Percentiles rank a stretch among this genome's conserved stretches.
phyloP scores from a whole-genome alignment of 1,140 invertebrate species.

The Drosophila tsacasi region DNA sequence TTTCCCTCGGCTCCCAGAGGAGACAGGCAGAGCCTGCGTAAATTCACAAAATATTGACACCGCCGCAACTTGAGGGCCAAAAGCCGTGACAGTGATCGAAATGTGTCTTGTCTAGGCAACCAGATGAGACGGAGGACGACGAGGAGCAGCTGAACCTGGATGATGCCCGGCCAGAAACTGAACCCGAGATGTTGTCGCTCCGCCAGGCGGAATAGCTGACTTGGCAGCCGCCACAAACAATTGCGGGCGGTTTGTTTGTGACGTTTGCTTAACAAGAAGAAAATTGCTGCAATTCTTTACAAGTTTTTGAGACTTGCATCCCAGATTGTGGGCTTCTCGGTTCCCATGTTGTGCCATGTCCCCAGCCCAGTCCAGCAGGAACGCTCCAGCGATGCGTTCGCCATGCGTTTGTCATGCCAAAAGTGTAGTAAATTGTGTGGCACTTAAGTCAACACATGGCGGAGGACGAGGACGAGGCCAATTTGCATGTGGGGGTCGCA shows the following conservation, averaged over 20 bases:
- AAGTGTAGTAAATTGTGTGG: slow-evolving; percentile 84
- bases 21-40: slow-evolving; percentile 64
- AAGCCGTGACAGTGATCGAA: slow-evolving; percentile 82
- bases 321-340: slow-evolving; percentile 33
- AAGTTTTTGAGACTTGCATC: slow-evolving; percentile 64
- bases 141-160: slow-evolving; percentile 13
- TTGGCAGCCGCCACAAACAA: slow-evolving; percentile 53
- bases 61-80: slow-evolving; percentile 61
- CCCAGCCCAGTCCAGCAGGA: slow-evolving; percentile 1
- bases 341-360: slow-evolving; percentile 46
- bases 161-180: slow-evolving; percentile 10
- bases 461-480: slow-evolving; percentile 38
- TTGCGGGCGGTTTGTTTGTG: slow-evolving; percentile 83
- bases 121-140: slow-evolving; percentile 17
- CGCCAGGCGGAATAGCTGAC: slow-evolving; percentile 11
- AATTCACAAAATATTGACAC: slow-evolving; percentile 85
- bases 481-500: slow-evolving; percentile 56
- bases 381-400: slow-evolving; percentile 67
- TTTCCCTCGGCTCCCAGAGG: slow-evolving; percentile 22
- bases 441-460: slow-evolving; percentile 82
- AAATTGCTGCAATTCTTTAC: slow-evolving; percentile 84
- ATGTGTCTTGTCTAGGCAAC: slow-evolving; percentile 75
- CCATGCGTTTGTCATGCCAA: slow-evolving; percentile 83
- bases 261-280: slow-evolving; percentile 84
- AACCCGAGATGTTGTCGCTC: slow-evolving; percentile 41